Percentiles rank a stretch among this genome's conserved stretches.
phyloP scores from a whole-genome alignment of 1,140 invertebrate genomes.

The Lasioglossum albipes region DNA sequence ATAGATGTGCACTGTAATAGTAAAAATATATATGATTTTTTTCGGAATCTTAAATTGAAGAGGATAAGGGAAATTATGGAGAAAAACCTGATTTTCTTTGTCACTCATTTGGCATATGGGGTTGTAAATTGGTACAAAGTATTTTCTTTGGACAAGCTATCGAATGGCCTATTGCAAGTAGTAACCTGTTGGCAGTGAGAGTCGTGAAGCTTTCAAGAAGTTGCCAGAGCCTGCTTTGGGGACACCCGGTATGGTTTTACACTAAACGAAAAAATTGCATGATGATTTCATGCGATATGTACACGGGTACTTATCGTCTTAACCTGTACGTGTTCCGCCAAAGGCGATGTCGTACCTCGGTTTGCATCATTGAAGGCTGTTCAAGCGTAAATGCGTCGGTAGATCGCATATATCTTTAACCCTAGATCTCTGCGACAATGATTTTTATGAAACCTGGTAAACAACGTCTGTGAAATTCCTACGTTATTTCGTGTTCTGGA shows the following conservation, averaged over 20 bases:
- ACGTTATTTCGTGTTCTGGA: not conserved
- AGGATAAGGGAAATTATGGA: too few species aligned
- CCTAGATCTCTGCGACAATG: not conserved
- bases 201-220: too few species aligned
- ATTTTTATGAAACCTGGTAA: not conserved
- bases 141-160: too few species aligned
- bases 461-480: not conserved
- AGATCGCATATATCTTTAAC: slow-evolving; percentile 4
- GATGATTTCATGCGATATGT: not conserved
- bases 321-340: slow-evolving; percentile 19
- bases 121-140: too few species aligned
- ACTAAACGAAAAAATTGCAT: not conserved
- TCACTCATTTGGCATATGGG: too few species aligned
- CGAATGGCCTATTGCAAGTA: too few species aligned
- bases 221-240: not conserved
- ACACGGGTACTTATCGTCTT: slow-evolving; percentile 14
- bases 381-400: not conserved
- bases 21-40: too few species aligned
- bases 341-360: slow-evolving; percentile 23
- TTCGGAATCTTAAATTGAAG: too few species aligned
- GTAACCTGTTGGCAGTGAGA: too few species aligned
- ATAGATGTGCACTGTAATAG: too few species aligned
- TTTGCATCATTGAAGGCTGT: slow-evolving; percentile 5
- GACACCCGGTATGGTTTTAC: not conserved
- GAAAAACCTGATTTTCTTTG: too few species aligned